Percentiles rank a stretch among this genome's conserved stretches.
Evolutionary conservation across 2,888 invertebrate species (phyloP).

Genomic region (Miltochrista miniata): DNA sequence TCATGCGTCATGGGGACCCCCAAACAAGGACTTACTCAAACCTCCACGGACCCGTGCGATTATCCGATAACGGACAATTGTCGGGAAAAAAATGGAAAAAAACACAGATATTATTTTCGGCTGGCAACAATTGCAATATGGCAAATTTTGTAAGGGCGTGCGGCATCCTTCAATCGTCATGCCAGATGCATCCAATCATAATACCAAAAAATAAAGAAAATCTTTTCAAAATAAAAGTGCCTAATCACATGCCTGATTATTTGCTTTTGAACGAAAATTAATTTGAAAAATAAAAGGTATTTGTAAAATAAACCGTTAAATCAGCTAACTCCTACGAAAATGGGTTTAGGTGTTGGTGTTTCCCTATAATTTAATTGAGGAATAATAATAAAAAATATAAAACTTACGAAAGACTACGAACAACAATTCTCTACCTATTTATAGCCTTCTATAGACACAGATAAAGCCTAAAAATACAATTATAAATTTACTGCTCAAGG

Average conservation of each 20-base stretch:
- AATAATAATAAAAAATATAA: too few species aligned
- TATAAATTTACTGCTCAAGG: neutral
- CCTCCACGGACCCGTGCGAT: conserved; percentile 79
- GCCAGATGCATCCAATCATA: conserved; percentile 29
- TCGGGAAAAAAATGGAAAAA: conserved; percentile 60
- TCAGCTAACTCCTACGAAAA: conserved; percentile 51
- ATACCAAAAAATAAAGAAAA: conserved; percentile 5
- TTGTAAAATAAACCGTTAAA: conserved; percentile 44
- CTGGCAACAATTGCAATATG: conserved; percentile 37
- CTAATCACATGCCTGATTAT: conserved; percentile 41
- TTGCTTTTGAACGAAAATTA: conserved; percentile 35
- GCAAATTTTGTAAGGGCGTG: conserved; percentile 29
- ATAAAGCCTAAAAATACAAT: neutral
- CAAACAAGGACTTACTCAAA: conserved; percentile 73
- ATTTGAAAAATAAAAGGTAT: conserved; percentile 27
- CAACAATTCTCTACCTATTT: too few species aligned
- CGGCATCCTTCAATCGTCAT: conserved; percentile 35
- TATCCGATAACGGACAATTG: conserved; percentile 81
- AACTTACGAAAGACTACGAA: too few species aligned
- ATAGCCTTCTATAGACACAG: neutral
- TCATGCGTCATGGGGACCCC: conserved; percentile 50
- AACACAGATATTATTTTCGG: conserved; percentile 75
- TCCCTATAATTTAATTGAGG: neutral
- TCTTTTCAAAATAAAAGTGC: conserved; percentile 17
- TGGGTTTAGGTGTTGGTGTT: conserved; percentile 55